Base-by-base conservation (phyloP, 2,888 invertebrate species). In the Melikaiella ostensackeni region DNA sequence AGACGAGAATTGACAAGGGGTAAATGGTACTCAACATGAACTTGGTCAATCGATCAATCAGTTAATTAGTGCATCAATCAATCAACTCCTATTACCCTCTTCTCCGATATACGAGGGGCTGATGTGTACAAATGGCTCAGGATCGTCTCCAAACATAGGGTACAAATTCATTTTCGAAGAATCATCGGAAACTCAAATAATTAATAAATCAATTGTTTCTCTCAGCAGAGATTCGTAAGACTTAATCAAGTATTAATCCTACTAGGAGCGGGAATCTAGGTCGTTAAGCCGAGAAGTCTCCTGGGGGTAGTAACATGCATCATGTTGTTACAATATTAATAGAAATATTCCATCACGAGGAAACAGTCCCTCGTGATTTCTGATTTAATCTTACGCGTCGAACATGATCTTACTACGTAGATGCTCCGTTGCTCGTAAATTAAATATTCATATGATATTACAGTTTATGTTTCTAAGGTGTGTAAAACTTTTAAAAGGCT, bases 1-100 rank as follows among this genome's bases (percentile, higher is more conserved):
- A 66, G 66, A 66, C 46, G 42, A 27, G 27, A 46, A 66, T 27
- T 46, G 66, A 24, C 66, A 46, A 38, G 66, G 66, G 66, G 21
- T 66, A 46, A 66, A 27, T 46, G 66, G 66, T 27, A 42, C 46
- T 66, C 24, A 46, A 46, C 66, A 46, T 19, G 46, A 66, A 66
- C 66, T 66, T 66, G 46, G 24, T 27, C 66, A 66, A 66, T 66
- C 66, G 66, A 66, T 66, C 66, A 66, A 66, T 66, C 27, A 42
- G 66, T 27, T 66, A 66, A 66, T 66, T 66, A 66, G 46, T 46
- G 19, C 66, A 66, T 66, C 74, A 59, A 74, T 74, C 64, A 66
- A 42, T 66, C 42, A 35, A 24, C 27, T 64, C 42, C 42, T 9
- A 21, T 21, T 55, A 55, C 55, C n/a, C 55, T 55, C 8, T 9